Evolutionary conservation across 2,113 vertebrate genomes (phyloP).

Genomic region (Eira barbara): DNA sequence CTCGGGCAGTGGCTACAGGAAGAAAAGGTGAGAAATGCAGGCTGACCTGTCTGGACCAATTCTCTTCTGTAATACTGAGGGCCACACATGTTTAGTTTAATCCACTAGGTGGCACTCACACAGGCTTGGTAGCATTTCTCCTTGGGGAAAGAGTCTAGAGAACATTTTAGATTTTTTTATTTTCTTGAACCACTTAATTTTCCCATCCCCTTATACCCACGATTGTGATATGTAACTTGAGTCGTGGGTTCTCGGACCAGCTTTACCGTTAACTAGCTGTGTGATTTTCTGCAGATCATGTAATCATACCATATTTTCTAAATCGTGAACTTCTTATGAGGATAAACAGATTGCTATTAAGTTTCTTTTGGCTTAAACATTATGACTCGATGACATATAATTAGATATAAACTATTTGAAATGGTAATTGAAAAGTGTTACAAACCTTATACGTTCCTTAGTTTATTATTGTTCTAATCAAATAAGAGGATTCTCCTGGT

Average conservation of each 20-base stretch:
- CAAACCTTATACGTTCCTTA: background rate
- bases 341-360: background rate
- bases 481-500: background rate
- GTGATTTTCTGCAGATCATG: background rate
- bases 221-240: background rate
- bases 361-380: background rate
- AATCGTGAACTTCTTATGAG: background rate
- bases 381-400: background rate
- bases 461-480: slow-evolving; percentile 34
- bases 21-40: slow-evolving; percentile 86
- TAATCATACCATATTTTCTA: background rate
- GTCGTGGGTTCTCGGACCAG: background rate
- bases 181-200: background rate
- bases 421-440: background rate
- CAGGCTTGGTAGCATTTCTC: background rate
- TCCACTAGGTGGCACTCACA: slow-evolving; percentile 47
- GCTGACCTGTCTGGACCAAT: background rate
- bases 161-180: background rate
- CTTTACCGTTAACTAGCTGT: background rate
- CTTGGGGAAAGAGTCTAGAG: background rate
- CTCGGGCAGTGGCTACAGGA: slow-evolving; percentile 93
- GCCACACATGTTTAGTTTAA: background rate
- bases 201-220: background rate
- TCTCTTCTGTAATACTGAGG: background rate
- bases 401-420: background rate